Conservation (phyloP, 2,113 vertebrate genomes). For the Indicator maculatus region DNA sequence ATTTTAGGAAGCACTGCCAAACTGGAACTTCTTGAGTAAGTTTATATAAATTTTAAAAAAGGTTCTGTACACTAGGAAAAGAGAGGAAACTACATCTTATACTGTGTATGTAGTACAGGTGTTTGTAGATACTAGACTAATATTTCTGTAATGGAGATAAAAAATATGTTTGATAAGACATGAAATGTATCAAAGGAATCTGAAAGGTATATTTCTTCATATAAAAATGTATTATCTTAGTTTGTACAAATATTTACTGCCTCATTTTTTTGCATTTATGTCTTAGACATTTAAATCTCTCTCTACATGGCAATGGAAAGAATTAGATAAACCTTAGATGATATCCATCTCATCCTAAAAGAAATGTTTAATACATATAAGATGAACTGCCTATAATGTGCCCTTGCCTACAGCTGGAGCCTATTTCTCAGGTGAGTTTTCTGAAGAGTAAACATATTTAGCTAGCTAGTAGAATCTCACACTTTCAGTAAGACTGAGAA, state of each 20-base stretch:
- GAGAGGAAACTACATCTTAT: background rate
- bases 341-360: background rate
- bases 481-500: background rate
- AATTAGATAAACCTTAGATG: background rate
- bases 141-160: background rate
- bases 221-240: background rate
- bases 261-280: background rate
- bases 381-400: background rate
- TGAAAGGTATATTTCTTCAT: background rate
- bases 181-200: background rate
- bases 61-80: background rate
- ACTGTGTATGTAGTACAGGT: background rate
- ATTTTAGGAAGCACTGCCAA: background rate
- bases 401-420: background rate
- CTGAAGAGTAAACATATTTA: background rate
- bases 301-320: background rate
- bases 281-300: background rate
- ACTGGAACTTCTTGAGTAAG: background rate
- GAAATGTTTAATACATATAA: background rate
- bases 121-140: background rate
- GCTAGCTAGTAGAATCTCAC: background rate
- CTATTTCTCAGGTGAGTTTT: background rate
- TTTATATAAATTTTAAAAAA: background rate
- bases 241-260: background rate
- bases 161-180: rapidly evolving